Percentiles rank a stretch among this genome's conserved stretches.
These are phyloP conservation scores for Drosophila watanabei DNA, from an alignment of 1,140 invertebrate species.

Conservation along the genomic window DNA sequence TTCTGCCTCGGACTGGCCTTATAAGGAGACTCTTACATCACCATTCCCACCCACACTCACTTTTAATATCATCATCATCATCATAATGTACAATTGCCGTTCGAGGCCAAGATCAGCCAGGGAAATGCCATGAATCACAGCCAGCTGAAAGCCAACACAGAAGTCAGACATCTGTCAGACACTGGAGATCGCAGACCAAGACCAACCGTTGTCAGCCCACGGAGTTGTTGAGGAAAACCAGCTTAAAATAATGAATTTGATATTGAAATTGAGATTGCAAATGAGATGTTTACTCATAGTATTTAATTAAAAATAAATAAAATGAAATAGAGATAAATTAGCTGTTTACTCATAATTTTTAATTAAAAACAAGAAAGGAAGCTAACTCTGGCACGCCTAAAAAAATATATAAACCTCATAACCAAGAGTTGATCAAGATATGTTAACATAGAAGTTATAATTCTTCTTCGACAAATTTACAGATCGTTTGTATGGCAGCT, in stretches of 20 bases:
- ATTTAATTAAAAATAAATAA: neutral
- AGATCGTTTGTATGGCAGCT: too few species aligned
- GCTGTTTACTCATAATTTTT: too few species aligned
- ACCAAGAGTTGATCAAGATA: too few species aligned
- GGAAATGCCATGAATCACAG: slow-evolving; percentile 52
- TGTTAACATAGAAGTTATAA: too few species aligned
- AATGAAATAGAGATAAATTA: too few species aligned
- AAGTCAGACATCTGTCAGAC: slow-evolving; percentile 62
- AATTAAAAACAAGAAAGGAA: too few species aligned
- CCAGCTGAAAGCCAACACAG: slow-evolving; percentile 41
- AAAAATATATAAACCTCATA: too few species aligned
- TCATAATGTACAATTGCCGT: slow-evolving; percentile 36
- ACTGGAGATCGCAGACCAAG: neutral
- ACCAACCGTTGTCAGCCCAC: slow-evolving; percentile 23
- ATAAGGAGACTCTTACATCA: slow-evolving; percentile 69
- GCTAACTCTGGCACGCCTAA: too few species aligned
- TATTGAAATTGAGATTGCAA: neutral
- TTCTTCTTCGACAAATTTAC: too few species aligned
- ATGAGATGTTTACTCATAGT: too few species aligned
- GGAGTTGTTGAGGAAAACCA: neutral
- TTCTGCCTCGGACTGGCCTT: slow-evolving; percentile 22
- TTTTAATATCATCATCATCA: slow-evolving; percentile 4
- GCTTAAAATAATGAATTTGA: neutral
- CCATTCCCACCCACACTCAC: slow-evolving; percentile 43
- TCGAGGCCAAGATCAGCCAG: slow-evolving; percentile 56